phyloP scores from a whole-genome alignment of 92 coral and sea anemone genomes.

The Zoanthus gigantus region DNA sequence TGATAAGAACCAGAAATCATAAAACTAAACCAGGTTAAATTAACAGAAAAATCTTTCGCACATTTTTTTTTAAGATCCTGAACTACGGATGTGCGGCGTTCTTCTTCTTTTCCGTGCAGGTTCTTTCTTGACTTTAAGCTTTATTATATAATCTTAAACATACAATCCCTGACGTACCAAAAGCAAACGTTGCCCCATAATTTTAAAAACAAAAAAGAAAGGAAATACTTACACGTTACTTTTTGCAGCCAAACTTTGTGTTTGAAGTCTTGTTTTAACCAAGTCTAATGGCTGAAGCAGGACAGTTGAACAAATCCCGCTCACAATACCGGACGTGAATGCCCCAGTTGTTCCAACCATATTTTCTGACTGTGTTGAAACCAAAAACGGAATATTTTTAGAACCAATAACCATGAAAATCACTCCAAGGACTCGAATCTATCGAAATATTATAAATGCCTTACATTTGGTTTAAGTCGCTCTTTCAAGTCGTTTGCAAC shows the following conservation, averaged over 20 bases:
- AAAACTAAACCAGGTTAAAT: too few species aligned
- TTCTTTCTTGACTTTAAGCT: too few species aligned
- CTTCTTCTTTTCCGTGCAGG: too few species aligned
- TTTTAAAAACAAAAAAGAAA: background rate
- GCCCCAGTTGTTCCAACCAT: constrained; percentile 65
- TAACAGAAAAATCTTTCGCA: too few species aligned
- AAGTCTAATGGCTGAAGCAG: constrained; percentile 93
- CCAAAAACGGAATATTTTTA: background rate
- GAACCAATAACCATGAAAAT: background rate
- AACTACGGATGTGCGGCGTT: too few species aligned
- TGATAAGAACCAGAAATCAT: too few species aligned
- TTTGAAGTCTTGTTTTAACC: constrained; percentile 92
- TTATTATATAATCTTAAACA: too few species aligned
- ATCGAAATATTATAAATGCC: background rate
- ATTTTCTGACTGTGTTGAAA: constrained; percentile 21
- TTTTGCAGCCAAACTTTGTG: constrained; percentile 57
- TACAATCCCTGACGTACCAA: too few species aligned
- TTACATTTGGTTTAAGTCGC: constrained; percentile 27
- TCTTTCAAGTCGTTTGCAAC: constrained; percentile 27
- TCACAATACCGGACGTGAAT: constrained; percentile 86
- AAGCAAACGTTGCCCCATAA: background rate
- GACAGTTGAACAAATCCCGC: constrained; percentile 93
- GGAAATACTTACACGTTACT: constrained; percentile 12
- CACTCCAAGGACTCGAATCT: background rate
- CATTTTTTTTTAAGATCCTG: too few species aligned